A percentile compares a stretch with the other conserved stretches of the same genome.
These are phyloP conservation scores for Muntiacus muntjak DNA, from an alignment of 2,113 vertebrate genomes.

Conservation along the genomic window DNA sequence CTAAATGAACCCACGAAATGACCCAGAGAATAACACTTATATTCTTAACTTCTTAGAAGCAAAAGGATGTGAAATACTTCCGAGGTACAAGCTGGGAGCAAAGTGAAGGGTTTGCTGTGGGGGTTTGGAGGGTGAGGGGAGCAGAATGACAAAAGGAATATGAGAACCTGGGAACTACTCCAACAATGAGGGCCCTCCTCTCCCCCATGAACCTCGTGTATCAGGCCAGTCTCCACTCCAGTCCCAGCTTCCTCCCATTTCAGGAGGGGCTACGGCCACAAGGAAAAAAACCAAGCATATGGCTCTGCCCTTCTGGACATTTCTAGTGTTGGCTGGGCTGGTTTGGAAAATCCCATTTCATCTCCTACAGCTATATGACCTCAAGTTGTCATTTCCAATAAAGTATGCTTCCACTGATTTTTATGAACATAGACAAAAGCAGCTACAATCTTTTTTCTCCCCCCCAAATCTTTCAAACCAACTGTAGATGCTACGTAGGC, in stretches of 20 bases:
- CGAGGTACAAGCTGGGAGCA: not conserved
- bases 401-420: constrained; percentile 75
- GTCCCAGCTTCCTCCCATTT: not conserved
- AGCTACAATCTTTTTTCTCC: constrained; percentile 61
- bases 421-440: constrained; percentile 77
- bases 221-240: not conserved
- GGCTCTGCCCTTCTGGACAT: constrained; percentile 27
- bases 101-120: fast-evolving
- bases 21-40: constrained; percentile 11
- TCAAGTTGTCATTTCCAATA: constrained; percentile 77
- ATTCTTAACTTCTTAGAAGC: constrained; percentile 21
- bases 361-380: constrained; percentile 76
- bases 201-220: not conserved
- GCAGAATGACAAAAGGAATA: not conserved
- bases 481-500: constrained; percentile 86
- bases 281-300: constrained; percentile 49
- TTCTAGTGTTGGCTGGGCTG: not conserved
- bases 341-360: constrained; percentile 70
- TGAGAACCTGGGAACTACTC: not conserved
- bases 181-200: not conserved
- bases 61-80: not conserved
- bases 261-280: not conserved
- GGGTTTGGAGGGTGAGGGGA: not conserved
- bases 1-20: constrained; percentile 33
- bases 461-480: constrained; percentile 78